Percentiles rank a stretch among this genome's conserved stretches.
Conservation (phyloP, 2,113 vertebrate genomes). For the Nothoprocta pentlandii region DNA sequence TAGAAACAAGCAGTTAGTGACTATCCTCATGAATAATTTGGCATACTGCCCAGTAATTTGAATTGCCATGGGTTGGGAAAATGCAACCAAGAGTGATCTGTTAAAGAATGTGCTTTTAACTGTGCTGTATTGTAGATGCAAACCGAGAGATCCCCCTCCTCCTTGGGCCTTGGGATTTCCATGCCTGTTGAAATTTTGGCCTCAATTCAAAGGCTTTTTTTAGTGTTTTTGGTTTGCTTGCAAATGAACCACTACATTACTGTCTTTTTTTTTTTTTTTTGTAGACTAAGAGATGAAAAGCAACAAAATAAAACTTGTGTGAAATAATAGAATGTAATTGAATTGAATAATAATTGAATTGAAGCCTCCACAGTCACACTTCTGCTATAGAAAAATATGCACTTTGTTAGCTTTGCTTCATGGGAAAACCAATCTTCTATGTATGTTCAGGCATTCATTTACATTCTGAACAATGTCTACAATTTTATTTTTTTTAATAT, state of each 20-base stretch:
- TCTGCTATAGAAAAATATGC: background rate
- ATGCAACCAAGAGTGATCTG: background rate
- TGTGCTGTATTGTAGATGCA: background rate
- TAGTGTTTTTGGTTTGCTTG: background rate
- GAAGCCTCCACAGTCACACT: background rate
- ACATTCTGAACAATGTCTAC: background rate
- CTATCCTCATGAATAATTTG: background rate
- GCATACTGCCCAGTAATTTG: background rate
- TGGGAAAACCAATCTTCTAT: background rate
- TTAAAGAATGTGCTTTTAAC: background rate
- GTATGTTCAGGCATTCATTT: background rate
- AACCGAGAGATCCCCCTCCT: background rate
- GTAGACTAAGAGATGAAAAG: background rate
- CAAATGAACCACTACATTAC: fast-evolving
- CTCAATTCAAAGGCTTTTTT: background rate
- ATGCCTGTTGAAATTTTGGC: background rate
- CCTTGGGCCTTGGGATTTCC: background rate
- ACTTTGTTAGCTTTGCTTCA: background rate
- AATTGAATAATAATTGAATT: background rate
- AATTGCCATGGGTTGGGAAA: background rate
- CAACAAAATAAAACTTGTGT: background rate
- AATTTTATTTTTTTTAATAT: background rate
- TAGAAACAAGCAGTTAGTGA: background rate
- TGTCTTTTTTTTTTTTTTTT: background rate
- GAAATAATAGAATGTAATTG: background rate